Percentiles rank a stretch among this genome's conserved stretches.
Evolutionary conservation across 2,888 invertebrate genomes (phyloP).

Genomic region (Campoplex nolae): DNA sequence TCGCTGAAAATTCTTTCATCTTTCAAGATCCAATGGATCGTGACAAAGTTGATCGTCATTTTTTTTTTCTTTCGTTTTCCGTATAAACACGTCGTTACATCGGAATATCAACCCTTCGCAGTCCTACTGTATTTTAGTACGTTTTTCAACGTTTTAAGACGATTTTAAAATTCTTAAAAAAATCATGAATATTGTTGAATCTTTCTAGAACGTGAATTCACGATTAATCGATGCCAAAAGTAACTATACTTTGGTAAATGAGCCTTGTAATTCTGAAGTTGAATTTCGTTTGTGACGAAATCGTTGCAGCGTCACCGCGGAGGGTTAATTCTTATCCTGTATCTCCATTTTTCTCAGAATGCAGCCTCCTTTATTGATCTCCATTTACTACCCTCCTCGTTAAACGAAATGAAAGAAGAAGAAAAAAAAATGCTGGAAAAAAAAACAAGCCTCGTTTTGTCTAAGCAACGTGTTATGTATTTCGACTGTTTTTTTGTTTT

Average conservation of each 20-base stretch:
- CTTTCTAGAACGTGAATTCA: too few species aligned
- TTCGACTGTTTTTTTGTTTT: slow-evolving; percentile 16
- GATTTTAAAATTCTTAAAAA: too few species aligned
- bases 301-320: too few species aligned
- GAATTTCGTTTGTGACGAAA: too few species aligned
- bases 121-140: too few species aligned
- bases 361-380: slow-evolving; percentile 20
- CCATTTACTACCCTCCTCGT: slow-evolving; percentile 5
- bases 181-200: too few species aligned
- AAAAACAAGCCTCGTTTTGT: slow-evolving; percentile 58
- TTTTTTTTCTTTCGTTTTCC: not conserved
- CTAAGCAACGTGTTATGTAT: slow-evolving; percentile 54
- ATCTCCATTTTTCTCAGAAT: not conserved
- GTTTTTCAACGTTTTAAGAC: too few species aligned
- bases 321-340: not conserved
- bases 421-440: not conserved
- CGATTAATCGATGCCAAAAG: too few species aligned
- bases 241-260: too few species aligned
- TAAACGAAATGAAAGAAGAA: not conserved
- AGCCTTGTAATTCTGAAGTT: too few species aligned
- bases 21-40: not conserved
- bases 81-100: not conserved
- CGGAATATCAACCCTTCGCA: not conserved
- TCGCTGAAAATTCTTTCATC: not conserved
- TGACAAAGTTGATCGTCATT: not conserved